Conservation (phyloP, 1,140 invertebrate genomes). For the Coboldia fuscipes region DNA sequence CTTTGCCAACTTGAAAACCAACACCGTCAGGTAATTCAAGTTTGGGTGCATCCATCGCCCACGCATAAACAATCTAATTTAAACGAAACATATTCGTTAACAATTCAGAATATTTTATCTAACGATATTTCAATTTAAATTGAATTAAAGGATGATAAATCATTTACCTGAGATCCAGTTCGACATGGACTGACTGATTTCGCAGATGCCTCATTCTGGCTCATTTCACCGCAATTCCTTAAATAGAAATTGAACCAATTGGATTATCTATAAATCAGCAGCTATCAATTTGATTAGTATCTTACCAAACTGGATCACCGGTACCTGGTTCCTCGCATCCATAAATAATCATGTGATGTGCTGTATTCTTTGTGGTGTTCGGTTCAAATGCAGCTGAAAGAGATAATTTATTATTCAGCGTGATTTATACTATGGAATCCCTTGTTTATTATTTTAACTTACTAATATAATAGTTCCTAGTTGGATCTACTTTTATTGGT, state of each 20-base stretch:
- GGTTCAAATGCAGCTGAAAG: constrained; percentile 77
- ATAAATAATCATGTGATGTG: constrained; percentile 93
- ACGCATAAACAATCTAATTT: constrained; percentile 78
- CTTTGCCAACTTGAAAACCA: constrained; percentile 53
- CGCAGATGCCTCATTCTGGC: constrained; percentile 22
- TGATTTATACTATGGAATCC: background rate
- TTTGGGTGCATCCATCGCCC: constrained; percentile 84
- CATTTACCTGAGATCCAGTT: constrained; percentile 27
- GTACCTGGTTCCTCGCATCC: constrained; percentile 74
- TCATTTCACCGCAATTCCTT: constrained; percentile 89
- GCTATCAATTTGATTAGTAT: background rate
- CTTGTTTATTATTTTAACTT: constrained; percentile 12
- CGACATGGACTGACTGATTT: constrained; percentile 41
- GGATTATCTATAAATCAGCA: background rate
- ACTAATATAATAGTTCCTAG: constrained; percentile 55
- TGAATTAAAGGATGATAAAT: constrained; percentile 1
- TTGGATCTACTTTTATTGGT: constrained; percentile 47
- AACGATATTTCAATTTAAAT: background rate
- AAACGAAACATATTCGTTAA: constrained; percentile 5
- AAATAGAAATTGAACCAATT: constrained; percentile 8
- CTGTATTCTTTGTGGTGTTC: constrained; percentile 71
- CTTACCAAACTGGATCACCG: constrained; percentile 55
- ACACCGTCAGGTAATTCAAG: constrained; percentile 68
- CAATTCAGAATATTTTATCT: background rate
- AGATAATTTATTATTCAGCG: background rate